These are phyloP conservation scores for Campaea margaritaria DNA, from an alignment of 2,888 invertebrate genomes.

Conservation along the genomic window DNA sequence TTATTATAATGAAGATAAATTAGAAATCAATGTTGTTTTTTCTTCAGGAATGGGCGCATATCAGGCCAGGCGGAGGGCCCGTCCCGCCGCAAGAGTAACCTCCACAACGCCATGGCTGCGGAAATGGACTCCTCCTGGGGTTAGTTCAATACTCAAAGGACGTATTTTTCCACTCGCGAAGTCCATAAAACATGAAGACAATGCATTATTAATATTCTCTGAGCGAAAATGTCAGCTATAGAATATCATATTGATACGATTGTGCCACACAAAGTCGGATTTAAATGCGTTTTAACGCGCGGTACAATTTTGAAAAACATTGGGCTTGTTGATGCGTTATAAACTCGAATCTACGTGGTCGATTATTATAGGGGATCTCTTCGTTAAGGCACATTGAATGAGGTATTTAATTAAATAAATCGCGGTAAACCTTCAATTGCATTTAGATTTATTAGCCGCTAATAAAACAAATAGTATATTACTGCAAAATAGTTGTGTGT, in stretches of 20 bases:
- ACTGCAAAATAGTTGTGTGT: no score
- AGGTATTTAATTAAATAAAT: no score
- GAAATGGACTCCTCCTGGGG: constrained; percentile 81
- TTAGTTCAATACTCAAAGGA: constrained; percentile 49
- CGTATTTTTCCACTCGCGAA: constrained; percentile 26
- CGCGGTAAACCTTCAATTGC: no score
- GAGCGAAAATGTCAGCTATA: constrained; percentile 29
- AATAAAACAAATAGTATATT: no score
- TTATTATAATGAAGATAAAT: background rate
- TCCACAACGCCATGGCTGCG: constrained; percentile 86
- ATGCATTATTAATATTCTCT: constrained; percentile 44
- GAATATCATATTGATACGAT: constrained; percentile 17
- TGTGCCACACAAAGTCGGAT: constrained; percentile 24
- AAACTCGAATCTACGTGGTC: background rate
- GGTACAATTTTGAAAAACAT: background rate
- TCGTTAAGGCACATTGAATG: no score
- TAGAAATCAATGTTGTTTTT: constrained; percentile 20
- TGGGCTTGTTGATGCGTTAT: background rate
- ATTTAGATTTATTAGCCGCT: no score
- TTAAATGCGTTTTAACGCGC: background rate
- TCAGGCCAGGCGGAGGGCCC: constrained; percentile 87
- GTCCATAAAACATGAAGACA: constrained; percentile 35
- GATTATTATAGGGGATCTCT: no score
- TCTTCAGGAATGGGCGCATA: constrained; percentile 75
- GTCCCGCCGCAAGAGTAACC: constrained; percentile 89